Evolutionary conservation across 2,888 invertebrate species (phyloP), one percentile per base, ranked within the genome.

Genomic region (Deroplatys truncata): DNA sequence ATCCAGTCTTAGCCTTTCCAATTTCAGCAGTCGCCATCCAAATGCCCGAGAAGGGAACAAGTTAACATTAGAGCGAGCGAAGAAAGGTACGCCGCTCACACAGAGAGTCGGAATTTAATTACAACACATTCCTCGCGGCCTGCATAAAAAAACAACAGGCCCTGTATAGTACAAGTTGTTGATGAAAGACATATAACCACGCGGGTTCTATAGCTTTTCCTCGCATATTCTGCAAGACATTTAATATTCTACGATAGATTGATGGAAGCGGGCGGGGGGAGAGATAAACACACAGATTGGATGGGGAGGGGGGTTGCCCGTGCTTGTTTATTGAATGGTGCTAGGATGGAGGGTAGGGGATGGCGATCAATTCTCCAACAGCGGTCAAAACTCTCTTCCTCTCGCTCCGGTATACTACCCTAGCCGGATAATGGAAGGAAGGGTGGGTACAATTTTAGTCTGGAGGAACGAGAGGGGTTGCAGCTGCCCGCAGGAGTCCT

Each of bases 271-370:
- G 85, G 85, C 35, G 49, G 16, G 85, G 28, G 56, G 86, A 29
- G 16, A 31, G 72, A 28, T 86, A 28, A 86, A 72, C 56, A 86
- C 72, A 82, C 82, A 49, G 87, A 82, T 29, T 85, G 83, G 82
- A 83, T 72, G 13, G 56, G 56, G 56, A 9, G 25, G 72, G 83
- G 82, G 83, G 82, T 87, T 83, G 43, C 49, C 85, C 16, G 85
- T 87, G 87, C 87, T 87, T 87, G 87, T 87, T 87, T 87, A 87
- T 87, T 87, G 87, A 87, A 87, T 87, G 87, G 88, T 49, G 88
- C 56, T 28, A 28, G 88, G 88, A 83, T 88, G 31, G 83, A 83
- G 43, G 88, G 84, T n/a, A 72, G 84, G 82, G 28, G 28, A 49
- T n/a, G 29, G 85, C 88, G 88, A 85, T 89, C 85, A 85, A 89